Evolutionary conservation across 2,888 invertebrate genomes (phyloP).

Genomic region (Drosophila limbata): DNA sequence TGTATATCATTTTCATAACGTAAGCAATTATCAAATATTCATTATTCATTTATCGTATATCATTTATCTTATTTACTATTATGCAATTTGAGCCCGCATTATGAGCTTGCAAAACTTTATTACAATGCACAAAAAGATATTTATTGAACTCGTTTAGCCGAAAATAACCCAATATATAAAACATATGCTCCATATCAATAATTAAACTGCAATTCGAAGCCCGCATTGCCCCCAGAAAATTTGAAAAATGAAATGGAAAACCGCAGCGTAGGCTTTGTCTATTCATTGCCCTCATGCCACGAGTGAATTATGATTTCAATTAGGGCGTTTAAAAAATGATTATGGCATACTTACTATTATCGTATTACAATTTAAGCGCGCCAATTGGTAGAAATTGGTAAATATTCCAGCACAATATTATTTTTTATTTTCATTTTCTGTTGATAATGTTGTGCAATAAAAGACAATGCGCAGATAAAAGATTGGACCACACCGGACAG

Average conservation of each 20-base stretch:
- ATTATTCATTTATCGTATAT: conserved; percentile 39
- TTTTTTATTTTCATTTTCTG: conserved; percentile 63
- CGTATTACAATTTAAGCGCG: conserved; percentile 66
- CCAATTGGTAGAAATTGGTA: conserved; percentile 55
- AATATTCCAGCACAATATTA: conserved; percentile 51
- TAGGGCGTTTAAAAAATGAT: conserved; percentile 79
- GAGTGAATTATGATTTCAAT: conserved; percentile 76
- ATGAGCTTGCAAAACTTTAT: conserved; percentile 47
- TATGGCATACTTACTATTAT: conserved; percentile 75
- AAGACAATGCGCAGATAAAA: conserved; percentile 71
- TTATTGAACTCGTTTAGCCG: conserved; percentile 24
- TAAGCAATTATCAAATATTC: conserved; percentile 26
- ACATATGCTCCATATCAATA: conserved; percentile 47
- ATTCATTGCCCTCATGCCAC: conserved; percentile 49
- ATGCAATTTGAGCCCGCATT: conserved; percentile 67
- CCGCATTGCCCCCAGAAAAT: conserved; percentile 50
- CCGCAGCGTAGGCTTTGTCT: conserved; percentile 12
- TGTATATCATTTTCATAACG: conserved; percentile 12
- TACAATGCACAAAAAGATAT: conserved; percentile 52
- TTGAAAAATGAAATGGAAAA: conserved; percentile 7
- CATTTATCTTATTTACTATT: conserved; percentile 48
- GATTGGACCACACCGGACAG: conserved; percentile 38
- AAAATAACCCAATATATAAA: conserved; percentile 7
- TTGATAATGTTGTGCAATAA: conserved; percentile 72
- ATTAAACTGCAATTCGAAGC: conserved; percentile 66